Conservation (phyloP, 2,888 invertebrate species). For the Rotaria sp. region DNA sequence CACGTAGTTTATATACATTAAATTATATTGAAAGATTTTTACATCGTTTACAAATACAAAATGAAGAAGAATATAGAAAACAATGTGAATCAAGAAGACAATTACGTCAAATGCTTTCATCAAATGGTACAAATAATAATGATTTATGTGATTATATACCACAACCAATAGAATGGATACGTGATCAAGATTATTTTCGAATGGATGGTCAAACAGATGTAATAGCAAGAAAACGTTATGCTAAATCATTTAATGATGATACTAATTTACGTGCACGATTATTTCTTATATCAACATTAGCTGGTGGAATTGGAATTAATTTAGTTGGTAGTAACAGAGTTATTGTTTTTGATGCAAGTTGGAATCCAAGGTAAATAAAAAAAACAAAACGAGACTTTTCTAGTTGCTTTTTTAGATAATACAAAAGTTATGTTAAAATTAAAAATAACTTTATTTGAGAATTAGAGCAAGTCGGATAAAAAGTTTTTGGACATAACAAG, state of each 20-base stretch:
- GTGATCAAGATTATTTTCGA: slow-evolving; percentile 55
- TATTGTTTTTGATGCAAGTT: slow-evolving; percentile 93
- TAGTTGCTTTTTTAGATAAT: no score
- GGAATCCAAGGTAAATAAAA: slow-evolving; percentile 72
- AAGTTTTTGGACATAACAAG: no score
- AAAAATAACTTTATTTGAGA: no score
- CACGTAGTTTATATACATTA: slow-evolving; percentile 83
- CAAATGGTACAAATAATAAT: slow-evolving; percentile 48
- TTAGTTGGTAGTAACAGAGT: slow-evolving; percentile 91
- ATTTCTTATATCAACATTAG: slow-evolving; percentile 88
- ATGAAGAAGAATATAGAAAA: slow-evolving; percentile 53
- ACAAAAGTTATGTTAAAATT: no score
- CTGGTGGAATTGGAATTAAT: slow-evolving; percentile 94
- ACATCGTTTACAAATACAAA: slow-evolving; percentile 60
- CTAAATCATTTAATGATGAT: slow-evolving; percentile 75
- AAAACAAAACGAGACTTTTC: no score
- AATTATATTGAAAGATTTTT: slow-evolving; percentile 89
- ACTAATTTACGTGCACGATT: slow-evolving; percentile 59
- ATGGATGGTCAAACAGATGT: slow-evolving; percentile 84
- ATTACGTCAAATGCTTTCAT: not conserved
- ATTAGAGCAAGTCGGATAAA: no score
- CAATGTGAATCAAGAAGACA: not conserved
- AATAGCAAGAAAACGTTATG: slow-evolving; percentile 74
- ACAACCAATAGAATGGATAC: slow-evolving; percentile 47
- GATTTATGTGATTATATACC: not conserved